Evolutionary conservation across 2,797 vertebrate genomes (phyloP), one percentile per base, ranked within the genome.

Genomic region (Falco naumanni): DNA sequence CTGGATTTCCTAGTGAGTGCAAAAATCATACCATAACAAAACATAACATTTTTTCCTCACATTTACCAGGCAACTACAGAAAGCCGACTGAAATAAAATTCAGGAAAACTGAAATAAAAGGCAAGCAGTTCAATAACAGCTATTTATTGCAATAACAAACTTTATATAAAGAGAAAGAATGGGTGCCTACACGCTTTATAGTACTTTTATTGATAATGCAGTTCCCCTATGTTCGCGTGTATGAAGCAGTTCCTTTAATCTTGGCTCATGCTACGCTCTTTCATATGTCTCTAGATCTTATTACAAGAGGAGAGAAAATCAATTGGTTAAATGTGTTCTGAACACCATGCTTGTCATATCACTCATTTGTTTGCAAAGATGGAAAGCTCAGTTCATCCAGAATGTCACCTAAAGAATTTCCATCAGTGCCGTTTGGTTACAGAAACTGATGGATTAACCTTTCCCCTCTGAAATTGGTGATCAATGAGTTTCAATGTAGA

Each of bases 241-340:
- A 95, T 16, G 91, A 88, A 97, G 95, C 97, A 96, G 96, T 96
- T 97, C 96, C 97, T 98, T 98, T 98, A 96, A 97, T 98, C 87
- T 97, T 95, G 93, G 97, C 96, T 98, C 97, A 87, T 66, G 95
- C 97, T 97, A 97, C 59, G 17, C 33, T 95, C 98, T 98, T 98
- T 98, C 98, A 99, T 99, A 99, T 96, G 98, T 99, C 99, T 99
- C 98, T 97, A 98, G 98, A 98, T 98, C 98, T 99, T 99, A 99
- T 99, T 99, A 99, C 98, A 98, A 98, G 97, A 97, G 95, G 98
- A 99, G 98, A 98, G 98, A 99, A 99, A 99, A 99, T 99, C 99
- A 99, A 99, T 99, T 99, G 98, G 96, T 98, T 98, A 98, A 99
- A 99, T 99, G 98, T 98, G 98, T 98, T 98, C 98, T 98, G 98